Conservation (phyloP, 2,888 invertebrate species). For the Ormyrus labotus region DNA sequence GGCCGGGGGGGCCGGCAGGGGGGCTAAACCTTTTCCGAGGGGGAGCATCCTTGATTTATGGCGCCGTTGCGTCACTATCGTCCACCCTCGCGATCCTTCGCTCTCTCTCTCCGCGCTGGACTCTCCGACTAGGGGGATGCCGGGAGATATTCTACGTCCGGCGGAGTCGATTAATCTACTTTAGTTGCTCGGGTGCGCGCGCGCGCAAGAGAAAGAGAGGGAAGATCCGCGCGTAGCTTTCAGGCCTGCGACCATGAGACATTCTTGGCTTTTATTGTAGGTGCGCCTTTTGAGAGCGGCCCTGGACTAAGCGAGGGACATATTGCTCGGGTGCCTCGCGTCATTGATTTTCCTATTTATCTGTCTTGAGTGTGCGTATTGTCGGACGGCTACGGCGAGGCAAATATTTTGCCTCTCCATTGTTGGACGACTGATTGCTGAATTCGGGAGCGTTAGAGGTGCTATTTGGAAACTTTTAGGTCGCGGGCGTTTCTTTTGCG, state of each 20-base stretch:
- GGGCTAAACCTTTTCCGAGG: slow-evolving; percentile 10
- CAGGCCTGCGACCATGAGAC: too few relatives aligned
- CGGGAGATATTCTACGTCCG: too few relatives aligned
- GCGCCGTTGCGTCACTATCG: background rate
- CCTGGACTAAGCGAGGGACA: background rate
- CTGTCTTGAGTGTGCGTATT: background rate
- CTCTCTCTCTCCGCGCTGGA: slow-evolving; percentile 37
- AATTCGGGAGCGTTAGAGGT: too few relatives aligned
- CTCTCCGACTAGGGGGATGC: too few relatives aligned
- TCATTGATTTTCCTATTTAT: slow-evolving; percentile 28
- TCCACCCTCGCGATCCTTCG: background rate
- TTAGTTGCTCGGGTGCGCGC: background rate
- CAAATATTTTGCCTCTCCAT: slow-evolving; percentile 1
- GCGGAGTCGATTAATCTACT: slow-evolving; percentile 38
- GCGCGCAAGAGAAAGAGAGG: background rate
- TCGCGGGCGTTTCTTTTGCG: too few relatives aligned
- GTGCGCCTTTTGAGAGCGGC: too few relatives aligned
- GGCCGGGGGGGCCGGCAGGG: too few relatives aligned
- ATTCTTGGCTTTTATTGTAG: too few relatives aligned
- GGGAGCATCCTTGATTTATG: slow-evolving; percentile 66
- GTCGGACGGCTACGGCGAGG: background rate
- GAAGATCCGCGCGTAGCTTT: too few relatives aligned
- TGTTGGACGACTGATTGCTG: slow-evolving; percentile 9
- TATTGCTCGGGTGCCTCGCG: slow-evolving; percentile 6
- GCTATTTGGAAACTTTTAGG: too few relatives aligned